Evolutionary conservation across 2,888 invertebrate species (phyloP), one percentile per base, ranked within the genome.

Genomic region (Odontocolon sp.): DNA sequence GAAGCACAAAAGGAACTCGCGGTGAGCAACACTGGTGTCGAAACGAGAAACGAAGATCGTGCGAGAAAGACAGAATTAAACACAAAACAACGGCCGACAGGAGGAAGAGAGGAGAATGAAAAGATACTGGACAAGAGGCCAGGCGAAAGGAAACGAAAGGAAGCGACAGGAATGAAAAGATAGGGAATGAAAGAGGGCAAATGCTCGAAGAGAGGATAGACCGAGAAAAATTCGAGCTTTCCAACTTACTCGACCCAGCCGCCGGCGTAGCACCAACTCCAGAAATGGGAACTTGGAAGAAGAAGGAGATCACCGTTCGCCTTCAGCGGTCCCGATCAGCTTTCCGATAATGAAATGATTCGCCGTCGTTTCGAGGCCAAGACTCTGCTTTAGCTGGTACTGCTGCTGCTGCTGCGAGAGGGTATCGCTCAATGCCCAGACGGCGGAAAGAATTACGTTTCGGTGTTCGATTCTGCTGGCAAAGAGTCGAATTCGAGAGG

Each of bases 271-370:
- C 33, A 47, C 42, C 64, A 45, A 38, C 45, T 36, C 16, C 47
- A 16, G 18, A 42, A 56, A 28, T 33, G 16, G 16, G 38, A 63
- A 31, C 50, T 54, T 40, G 63, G 42, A 11, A 57, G 52, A 54
- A 52, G 57, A 54, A 33, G 61, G 47, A 23, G 67, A 26, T 26
- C 47, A 59, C 52, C 50, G 50, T 64, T 68, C 59, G 68, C 57
- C 75, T 54, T 45, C 40, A 38, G 69, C 72, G 71, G 63, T 77
- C 77, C 59, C 71, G 84, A 83, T 84, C 83, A 82, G 79, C 80
- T 83, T 84, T 82, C 77, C 83, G 80, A 81, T 83, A 80, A 81
- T 80, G 79, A 83, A 84, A 81, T 83, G 81, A 84, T 83, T 80
- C 78, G 50, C 40, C 74, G 45, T 38, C 73, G 47, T 73, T 71